phyloP scores from a whole-genome alignment of 2,888 invertebrate genomes.

The Drosophila lacicola region DNA sequence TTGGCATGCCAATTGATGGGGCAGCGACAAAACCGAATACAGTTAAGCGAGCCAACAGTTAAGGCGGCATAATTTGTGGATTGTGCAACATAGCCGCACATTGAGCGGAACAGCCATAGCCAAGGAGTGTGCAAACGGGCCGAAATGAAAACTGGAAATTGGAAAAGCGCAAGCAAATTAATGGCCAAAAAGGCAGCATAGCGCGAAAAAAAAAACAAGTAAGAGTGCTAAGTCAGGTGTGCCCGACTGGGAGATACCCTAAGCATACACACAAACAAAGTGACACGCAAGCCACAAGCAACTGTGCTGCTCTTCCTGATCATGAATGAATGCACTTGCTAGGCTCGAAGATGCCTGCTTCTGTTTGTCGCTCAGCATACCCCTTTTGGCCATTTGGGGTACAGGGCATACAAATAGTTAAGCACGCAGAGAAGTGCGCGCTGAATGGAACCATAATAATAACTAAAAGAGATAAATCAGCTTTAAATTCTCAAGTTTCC shows the following conservation, averaged over 20 bases:
- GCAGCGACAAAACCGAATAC: constrained; percentile 21
- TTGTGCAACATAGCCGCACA: constrained; percentile 49
- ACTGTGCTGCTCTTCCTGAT: too few species aligned
- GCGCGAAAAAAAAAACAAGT: constrained; percentile 5
- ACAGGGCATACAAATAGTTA: background rate
- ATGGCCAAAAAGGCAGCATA: constrained; percentile 37
- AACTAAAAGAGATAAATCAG: constrained; percentile 63
- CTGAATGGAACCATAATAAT: constrained; percentile 43
- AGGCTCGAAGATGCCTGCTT: too few species aligned
- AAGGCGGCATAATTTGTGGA: constrained; percentile 63
- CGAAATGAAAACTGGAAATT: constrained; percentile 42
- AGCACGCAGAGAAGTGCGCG: constrained; percentile 18
- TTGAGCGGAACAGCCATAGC: background rate
- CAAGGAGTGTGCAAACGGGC: constrained; percentile 21
- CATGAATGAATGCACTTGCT: too few species aligned
- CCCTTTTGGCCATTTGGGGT: too few species aligned
- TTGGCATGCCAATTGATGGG: constrained; percentile 58
- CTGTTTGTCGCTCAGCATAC: too few species aligned
- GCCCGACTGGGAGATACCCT: too few species aligned
- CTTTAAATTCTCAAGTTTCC: constrained; percentile 48
- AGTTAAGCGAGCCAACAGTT: constrained; percentile 33
- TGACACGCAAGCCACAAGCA: too few species aligned
- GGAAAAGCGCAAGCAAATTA: constrained; percentile 54
- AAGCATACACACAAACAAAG: too few species aligned
- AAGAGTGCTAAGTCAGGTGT: too few species aligned